A percentile compares a stretch with the other conserved stretches of the same genome.
Conservation (phyloP, 2,888 invertebrate genomes). For the Amphipyra berbera region DNA sequence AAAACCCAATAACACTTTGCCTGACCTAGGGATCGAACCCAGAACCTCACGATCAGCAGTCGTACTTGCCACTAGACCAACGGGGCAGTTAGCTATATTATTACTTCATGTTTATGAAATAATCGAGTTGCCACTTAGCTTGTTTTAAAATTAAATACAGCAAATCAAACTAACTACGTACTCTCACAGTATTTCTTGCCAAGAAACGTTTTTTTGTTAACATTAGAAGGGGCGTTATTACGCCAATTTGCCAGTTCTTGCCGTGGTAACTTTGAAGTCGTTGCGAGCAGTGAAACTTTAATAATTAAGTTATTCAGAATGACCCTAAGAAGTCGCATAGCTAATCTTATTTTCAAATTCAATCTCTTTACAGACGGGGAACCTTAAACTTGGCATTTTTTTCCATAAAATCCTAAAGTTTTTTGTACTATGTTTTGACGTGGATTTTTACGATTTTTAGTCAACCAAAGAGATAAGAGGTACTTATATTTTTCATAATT, state of each 20-base stretch:
- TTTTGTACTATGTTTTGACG: slow-evolving; percentile 10
- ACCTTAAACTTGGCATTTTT: slow-evolving; percentile 15
- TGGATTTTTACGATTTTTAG: too few relatives aligned
- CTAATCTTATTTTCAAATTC: slow-evolving; percentile 58
- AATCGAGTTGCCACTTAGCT: background rate
- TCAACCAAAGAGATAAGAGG: too few relatives aligned
- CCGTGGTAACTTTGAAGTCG: slow-evolving; percentile 31
- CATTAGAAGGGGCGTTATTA: slow-evolving; percentile 36
- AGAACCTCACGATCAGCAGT: too few relatives aligned
- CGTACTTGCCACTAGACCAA: too few relatives aligned
- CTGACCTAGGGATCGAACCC: too few relatives aligned
- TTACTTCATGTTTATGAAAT: too few relatives aligned
- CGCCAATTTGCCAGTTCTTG: slow-evolving; percentile 48
- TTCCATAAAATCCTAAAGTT: slow-evolving; percentile 31
- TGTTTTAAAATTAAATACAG: background rate
- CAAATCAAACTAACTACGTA: slow-evolving; percentile 15
- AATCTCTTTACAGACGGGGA: slow-evolving; percentile 34
- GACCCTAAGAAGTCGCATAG: slow-evolving; percentile 51
- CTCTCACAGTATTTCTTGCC: slow-evolving; percentile 9
- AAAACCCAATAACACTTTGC: too few relatives aligned
- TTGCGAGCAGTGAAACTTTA: slow-evolving; percentile 44
- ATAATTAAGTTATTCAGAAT: slow-evolving; percentile 57
- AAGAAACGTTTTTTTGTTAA: slow-evolving; percentile 32
- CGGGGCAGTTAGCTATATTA: too few relatives aligned
- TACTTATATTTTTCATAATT: too few relatives aligned